Conservation (phyloP, 2,888 invertebrate genomes). For the Pheosia tremula region DNA sequence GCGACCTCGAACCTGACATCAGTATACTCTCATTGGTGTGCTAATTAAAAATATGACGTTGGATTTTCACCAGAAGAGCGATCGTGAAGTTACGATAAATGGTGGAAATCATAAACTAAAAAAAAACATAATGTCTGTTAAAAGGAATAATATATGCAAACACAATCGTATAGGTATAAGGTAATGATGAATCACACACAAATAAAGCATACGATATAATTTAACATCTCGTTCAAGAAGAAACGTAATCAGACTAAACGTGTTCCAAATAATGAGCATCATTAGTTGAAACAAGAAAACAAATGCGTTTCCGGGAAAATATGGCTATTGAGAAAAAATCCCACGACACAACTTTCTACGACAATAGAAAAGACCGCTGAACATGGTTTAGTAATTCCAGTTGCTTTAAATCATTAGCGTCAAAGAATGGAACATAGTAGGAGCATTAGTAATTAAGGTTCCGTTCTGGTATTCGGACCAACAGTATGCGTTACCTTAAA, state of each 20-base stretch:
- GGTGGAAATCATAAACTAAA: too few relatives aligned
- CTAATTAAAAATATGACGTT: slow-evolving; percentile 11
- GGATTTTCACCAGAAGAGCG: slow-evolving; percentile 8
- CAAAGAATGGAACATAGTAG: slow-evolving; percentile 50
- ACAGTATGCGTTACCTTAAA: slow-evolving; percentile 38
- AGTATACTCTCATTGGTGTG: slow-evolving; percentile 29
- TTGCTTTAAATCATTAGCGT: slow-evolving; percentile 40
- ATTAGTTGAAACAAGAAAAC: slow-evolving; percentile 19
- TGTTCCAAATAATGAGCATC: slow-evolving; percentile 10
- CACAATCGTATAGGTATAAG: too few relatives aligned
- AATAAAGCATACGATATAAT: background rate
- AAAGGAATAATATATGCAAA: too few relatives aligned
- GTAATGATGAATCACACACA: too few relatives aligned
- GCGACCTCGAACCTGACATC: slow-evolving; percentile 40
- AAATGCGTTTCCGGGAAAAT: slow-evolving; percentile 38
- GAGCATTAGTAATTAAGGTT: slow-evolving; percentile 49
- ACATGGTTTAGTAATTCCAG: slow-evolving; percentile 52
- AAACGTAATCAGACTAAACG: slow-evolving; percentile 14
- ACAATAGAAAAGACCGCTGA: slow-evolving; percentile 36
- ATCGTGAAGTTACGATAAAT: background rate
- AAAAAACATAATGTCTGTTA: too few relatives aligned
- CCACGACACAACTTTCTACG: slow-evolving; percentile 38
- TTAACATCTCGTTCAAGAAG: slow-evolving; percentile 10
- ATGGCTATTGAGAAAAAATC: slow-evolving; percentile 34
- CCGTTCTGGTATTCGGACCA: slow-evolving; percentile 31